phyloP scores from a whole-genome alignment of 2,797 vertebrate genomes.

The Tenualosa thibaudeaui region DNA sequence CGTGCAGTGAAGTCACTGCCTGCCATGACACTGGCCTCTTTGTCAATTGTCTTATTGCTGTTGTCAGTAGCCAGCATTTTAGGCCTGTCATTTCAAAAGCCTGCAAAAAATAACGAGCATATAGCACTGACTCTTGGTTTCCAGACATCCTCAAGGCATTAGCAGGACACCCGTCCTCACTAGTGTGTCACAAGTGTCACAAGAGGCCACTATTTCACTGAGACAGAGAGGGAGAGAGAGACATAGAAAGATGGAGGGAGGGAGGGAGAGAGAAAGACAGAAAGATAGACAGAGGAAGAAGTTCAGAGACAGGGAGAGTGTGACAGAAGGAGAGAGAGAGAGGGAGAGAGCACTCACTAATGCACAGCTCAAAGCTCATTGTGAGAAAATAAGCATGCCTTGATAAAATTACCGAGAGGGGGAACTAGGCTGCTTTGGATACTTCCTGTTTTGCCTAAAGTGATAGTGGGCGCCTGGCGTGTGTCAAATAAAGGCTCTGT shows the following conservation, averaged over 20 bases:
- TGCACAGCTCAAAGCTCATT: neutral
- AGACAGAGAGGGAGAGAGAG: neutral
- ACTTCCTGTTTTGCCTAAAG: constrained; percentile 44
- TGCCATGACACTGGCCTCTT: neutral
- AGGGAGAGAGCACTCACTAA: neutral
- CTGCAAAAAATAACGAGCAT: neutral
- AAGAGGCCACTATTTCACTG: neutral
- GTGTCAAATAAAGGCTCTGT: constrained; percentile 20
- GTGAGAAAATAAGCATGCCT: neutral
- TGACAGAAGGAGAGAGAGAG: neutral
- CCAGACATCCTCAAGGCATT: neutral
- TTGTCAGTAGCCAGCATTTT: neutral
- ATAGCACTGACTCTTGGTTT: neutral
- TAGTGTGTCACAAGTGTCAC: neutral
- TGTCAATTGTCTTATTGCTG: neutral
- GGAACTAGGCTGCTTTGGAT: constrained; percentile 33
- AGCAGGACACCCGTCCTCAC: neutral
- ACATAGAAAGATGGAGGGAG: neutral
- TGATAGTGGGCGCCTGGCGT: constrained; percentile 20
- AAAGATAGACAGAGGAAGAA: neutral
- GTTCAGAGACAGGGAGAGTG: neutral
- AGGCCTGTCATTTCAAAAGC: neutral
- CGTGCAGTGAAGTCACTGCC: neutral
- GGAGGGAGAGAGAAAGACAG: neutral
- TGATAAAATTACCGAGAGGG: constrained; percentile 33